phyloP scores from a whole-genome alignment of 1,140 invertebrate species.

The Zaprionus vittiger region DNA sequence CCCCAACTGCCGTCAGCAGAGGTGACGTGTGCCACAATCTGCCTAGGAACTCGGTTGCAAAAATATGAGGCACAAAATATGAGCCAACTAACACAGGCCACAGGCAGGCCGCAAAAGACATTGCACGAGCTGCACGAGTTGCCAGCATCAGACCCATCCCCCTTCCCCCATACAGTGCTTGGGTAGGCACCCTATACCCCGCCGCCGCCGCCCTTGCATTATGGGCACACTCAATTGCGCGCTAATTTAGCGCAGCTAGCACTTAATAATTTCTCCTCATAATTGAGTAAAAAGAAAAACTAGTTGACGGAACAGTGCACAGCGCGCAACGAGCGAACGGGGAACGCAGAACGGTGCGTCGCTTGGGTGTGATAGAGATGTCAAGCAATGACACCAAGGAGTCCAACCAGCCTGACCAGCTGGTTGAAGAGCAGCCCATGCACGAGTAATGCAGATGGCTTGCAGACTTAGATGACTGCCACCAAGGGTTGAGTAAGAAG shows the following conservation, averaged over 20 bases:
- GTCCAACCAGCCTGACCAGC: conserved; percentile 8
- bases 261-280: conserved; percentile 83
- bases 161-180: not conserved
- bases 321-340: conserved; percentile 1
- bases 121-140: conserved; percentile 53
- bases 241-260: conserved; percentile 80
- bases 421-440: conserved; percentile 15
- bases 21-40: conserved; percentile 53
- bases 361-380: conserved; percentile 47
- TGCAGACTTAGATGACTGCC: not conserved
- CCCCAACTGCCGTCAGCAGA: not conserved
- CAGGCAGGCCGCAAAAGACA: conserved; percentile 59
- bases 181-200: not conserved
- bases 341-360: conserved; percentile 28
- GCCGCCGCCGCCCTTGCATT: conserved; percentile 4
- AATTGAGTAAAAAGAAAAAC: conserved; percentile 65
- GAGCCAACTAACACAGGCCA: conserved; percentile 59
- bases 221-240: conserved; percentile 76
- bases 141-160: conserved; percentile 11
- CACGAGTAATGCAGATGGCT: not conserved
- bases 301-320: conserved; percentile 33
- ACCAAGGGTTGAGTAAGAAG: conserved; percentile 19
- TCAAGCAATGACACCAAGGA: conserved; percentile 33
- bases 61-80: conserved; percentile 64
- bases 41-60: conserved; percentile 56